Evolutionary conservation across 2,113 vertebrate genomes (phyloP).

Genomic region (Isichthys henryi): DNA sequence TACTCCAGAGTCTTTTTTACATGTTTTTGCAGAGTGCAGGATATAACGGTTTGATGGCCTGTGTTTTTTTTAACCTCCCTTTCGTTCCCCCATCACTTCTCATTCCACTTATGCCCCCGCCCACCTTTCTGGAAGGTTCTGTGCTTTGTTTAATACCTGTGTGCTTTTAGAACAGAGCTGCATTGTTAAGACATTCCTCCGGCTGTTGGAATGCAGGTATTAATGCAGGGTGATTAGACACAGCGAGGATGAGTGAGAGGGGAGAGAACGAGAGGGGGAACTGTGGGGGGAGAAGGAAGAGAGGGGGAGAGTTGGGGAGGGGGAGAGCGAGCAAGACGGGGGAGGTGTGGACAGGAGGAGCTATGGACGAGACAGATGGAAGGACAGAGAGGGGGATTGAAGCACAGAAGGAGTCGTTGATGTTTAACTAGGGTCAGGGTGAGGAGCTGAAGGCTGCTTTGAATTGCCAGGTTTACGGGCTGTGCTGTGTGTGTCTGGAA

Average conservation of each 20-base stretch:
- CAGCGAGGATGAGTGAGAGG: conserved; percentile 11
- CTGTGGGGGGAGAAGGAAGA: conserved; percentile 1
- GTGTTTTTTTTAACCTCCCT: neutral
- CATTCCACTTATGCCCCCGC: neutral
- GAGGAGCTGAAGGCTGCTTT: conserved; percentile 9
- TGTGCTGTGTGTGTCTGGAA: conserved; percentile 34
- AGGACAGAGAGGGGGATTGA: conserved; percentile 28
- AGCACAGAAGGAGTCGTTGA: conserved; percentile 23
- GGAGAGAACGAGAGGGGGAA: neutral
- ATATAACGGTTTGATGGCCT: neutral
- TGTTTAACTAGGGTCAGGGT: conserved; percentile 22
- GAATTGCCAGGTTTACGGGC: conserved; percentile 17
- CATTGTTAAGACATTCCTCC: conserved; percentile 64
- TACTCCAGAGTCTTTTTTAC: neutral
- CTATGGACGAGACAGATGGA: conserved; percentile 9
- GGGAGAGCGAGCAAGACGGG: conserved; percentile 1
- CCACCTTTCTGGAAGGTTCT: conserved; percentile 18
- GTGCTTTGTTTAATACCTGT: conserved; percentile 37
- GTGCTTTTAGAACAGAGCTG: conserved; percentile 45
- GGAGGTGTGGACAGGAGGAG: conserved; percentile 40
- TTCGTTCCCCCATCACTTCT: neutral
- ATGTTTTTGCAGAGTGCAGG: neutral
- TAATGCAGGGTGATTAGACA: conserved; percentile 54
- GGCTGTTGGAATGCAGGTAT: conserved; percentile 66
- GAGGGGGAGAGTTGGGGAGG: neutral